A percentile compares a stretch with the other conserved stretches of the same genome.
These are phyloP conservation scores for Peromyscus maniculatus DNA, from an alignment of 2,113 vertebrate genomes.

Conservation along the genomic window DNA sequence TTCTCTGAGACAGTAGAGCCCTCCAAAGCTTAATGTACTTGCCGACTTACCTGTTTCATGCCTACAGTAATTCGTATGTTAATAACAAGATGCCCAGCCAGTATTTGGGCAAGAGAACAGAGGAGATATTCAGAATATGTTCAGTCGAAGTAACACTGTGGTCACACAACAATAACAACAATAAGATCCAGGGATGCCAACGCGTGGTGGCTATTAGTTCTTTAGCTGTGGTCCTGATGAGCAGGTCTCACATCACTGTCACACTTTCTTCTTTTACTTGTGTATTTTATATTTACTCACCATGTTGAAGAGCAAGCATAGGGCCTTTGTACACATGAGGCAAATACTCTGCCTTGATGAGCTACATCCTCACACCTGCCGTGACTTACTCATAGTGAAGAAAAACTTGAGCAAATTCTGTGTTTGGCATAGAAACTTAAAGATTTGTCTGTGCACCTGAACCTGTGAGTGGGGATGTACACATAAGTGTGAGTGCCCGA, in stretches of 20 bases:
- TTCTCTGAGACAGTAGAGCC: neutral
- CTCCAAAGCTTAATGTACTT: neutral
- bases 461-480: too few relatives aligned
- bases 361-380: neutral
- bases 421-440: constrained; percentile 30
- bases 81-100: neutral
- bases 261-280: neutral
- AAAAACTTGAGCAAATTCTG: constrained; percentile 38
- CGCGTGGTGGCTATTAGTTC: neutral
- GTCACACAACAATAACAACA: neutral
- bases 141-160: neutral
- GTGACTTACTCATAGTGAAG: neutral
- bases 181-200: neutral
- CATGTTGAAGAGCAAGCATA: neutral
- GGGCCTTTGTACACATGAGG: neutral
- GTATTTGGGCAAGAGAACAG: neutral
- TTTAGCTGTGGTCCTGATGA: constrained; percentile 4
- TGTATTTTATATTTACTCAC: too few relatives aligned
- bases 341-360: neutral
- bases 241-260: neutral
- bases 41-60: neutral
- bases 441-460: neutral
- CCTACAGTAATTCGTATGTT: neutral
- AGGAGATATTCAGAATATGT: neutral
- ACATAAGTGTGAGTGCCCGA: too few relatives aligned